phyloP scores from a whole-genome alignment of 2,797 vertebrate species.

The Sebastes itinus region DNA sequence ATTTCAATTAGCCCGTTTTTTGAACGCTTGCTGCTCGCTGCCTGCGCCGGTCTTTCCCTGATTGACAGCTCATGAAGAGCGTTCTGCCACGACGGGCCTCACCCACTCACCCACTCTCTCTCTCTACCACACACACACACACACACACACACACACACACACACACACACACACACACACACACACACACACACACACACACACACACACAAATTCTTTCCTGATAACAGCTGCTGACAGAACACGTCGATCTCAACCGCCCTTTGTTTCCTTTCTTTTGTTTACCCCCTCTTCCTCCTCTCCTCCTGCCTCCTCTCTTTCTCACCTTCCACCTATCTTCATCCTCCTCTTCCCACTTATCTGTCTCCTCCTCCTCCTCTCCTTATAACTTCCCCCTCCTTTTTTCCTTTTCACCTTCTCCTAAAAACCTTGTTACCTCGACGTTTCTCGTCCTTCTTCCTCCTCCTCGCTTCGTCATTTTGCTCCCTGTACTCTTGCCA shows the following conservation, averaged over 20 bases:
- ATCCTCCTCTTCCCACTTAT: neutral
- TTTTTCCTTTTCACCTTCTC: neutral
- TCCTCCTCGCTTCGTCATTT: conserved; percentile 12
- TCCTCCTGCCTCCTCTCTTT: neutral
- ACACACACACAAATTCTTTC: neutral
- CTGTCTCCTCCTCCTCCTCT: neutral
- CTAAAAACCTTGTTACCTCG: conserved; percentile 2
- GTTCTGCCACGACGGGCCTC: conserved; percentile 43
- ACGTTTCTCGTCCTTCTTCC: neutral
- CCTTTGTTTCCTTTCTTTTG: conserved; percentile 16
- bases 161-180: neutral
- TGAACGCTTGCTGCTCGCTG: conserved; percentile 10
- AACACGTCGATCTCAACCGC: conserved; percentile 3
- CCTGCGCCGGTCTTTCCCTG: conserved; percentile 27
- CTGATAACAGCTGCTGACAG: conserved; percentile 30
- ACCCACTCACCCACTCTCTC: conserved; percentile 28
- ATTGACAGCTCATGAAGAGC: conserved; percentile 57
- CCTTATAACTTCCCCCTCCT: neutral
- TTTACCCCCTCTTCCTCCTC: neutral
- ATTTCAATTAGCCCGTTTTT: conserved; percentile 46
- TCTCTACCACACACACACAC: neutral
- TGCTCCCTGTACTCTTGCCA: conserved; percentile 1
- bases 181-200: neutral
- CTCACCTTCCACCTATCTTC: neutral
- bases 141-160: neutral